These are phyloP conservation scores for Rhodinocichla rosea DNA, from an alignment of 2,113 vertebrate genomes.

Conservation along the genomic window DNA sequence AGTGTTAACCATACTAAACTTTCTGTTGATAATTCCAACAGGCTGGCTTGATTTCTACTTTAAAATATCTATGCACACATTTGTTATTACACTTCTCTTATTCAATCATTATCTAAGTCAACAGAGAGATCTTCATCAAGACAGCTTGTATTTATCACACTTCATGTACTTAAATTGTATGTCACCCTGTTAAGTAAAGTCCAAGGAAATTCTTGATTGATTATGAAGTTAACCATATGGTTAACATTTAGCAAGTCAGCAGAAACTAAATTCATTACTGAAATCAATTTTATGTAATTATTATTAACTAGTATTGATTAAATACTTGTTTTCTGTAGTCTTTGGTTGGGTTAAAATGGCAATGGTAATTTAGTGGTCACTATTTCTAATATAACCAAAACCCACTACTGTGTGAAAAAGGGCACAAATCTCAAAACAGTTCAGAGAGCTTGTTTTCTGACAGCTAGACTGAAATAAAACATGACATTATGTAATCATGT, in stretches of 20 bases:
- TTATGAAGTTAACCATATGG: slow-evolving; percentile 40
- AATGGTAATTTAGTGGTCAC: not conserved
- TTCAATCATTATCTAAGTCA: slow-evolving; percentile 4
- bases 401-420: not conserved
- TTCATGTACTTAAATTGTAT: slow-evolving; percentile 32
- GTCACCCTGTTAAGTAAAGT: slow-evolving; percentile 19
- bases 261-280: not conserved
- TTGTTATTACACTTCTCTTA: slow-evolving; percentile 26
- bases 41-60: not conserved
- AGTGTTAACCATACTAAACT: not conserved
- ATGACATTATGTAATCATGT: not conserved
- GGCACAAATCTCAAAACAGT: not conserved
- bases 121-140: not conserved
- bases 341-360: not conserved
- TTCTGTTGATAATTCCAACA: not conserved
- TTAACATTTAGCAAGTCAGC: slow-evolving; percentile 9
- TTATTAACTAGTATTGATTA: not conserved
- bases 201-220: slow-evolving; percentile 41
- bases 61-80: not conserved
- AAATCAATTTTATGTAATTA: not conserved
- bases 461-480: not conserved
- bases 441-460: not conserved
- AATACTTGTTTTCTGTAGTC: not conserved
- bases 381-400: not conserved
- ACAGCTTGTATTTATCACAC: slow-evolving; percentile 60